Percentiles rank a stretch among this genome's conserved stretches.
Conservation (phyloP, 2,888 invertebrate genomes). For the Teinopalpus imperialis region DNA sequence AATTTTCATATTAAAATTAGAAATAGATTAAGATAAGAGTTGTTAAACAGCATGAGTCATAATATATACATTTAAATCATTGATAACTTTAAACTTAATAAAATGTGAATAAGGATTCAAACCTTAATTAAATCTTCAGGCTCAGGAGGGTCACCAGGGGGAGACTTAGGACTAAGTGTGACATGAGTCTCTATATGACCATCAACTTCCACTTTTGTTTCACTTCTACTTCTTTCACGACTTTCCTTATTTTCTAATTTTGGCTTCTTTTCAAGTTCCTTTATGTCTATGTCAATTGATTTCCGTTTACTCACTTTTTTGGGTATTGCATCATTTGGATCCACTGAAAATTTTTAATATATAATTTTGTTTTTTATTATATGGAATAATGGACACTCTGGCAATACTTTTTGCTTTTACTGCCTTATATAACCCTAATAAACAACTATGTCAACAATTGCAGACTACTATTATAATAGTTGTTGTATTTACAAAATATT, state of each 20-base stretch:
- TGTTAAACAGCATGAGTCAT: too few relatives aligned
- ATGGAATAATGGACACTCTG: too few relatives aligned
- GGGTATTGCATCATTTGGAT: constrained; percentile 62
- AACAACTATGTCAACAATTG: too few relatives aligned
- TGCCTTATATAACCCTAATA: too few relatives aligned
- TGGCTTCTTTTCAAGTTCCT: constrained; percentile 63
- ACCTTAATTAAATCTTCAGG: constrained; percentile 95
- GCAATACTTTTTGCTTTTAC: too few relatives aligned
- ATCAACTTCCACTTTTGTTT: constrained; percentile 82
- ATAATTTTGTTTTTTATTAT: too few relatives aligned
- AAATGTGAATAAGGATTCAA: too few relatives aligned
- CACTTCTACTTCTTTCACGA: constrained; percentile 64
- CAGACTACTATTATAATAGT: too few relatives aligned
- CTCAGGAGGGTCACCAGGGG: constrained; percentile 93
- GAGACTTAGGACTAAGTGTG: constrained; percentile 89
- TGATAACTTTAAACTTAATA: too few relatives aligned
- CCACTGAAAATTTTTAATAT: constrained; percentile 50
- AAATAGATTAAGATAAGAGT: too few relatives aligned
- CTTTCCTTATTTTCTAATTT: constrained; percentile 44
- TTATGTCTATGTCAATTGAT: constrained; percentile 51
- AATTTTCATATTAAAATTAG: not conserved
- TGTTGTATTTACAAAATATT: too few relatives aligned
- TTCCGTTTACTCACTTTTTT: constrained; percentile 59
- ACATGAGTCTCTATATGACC: constrained; percentile 89
- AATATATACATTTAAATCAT: too few relatives aligned